Evolutionary conservation across 2,113 vertebrate genomes (phyloP), one percentile per base, ranked within the genome.

Genomic region (Brienomyrus longianalis): DNA sequence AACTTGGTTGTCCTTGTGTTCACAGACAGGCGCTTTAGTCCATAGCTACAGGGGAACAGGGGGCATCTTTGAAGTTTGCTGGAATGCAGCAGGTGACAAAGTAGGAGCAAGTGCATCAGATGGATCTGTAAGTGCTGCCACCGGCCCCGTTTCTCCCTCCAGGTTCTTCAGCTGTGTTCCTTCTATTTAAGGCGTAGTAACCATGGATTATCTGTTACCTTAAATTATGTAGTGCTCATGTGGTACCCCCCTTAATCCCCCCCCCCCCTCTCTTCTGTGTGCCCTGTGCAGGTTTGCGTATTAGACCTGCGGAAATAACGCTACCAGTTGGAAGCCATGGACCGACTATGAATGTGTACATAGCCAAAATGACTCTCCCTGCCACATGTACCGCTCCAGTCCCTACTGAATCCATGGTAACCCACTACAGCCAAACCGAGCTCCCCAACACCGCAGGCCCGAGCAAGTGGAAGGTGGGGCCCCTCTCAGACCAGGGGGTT

Each of bases 281-380:
- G 93, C 88, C 85, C 91, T 84, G 94, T 95, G 39, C 94, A 99
- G 98, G 98, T 99, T 96, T 99, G 98, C 93, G 98, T 99, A 93
- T 95, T 99, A 97, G 98, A 99, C 94, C 96, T 99, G 94, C 98
- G 98, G 96, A 99, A 99, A 98, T 99, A 98, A 98, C 96, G 95
- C 95, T 96, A 95, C 94, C 95, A 95, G 94, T 95, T 96, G 96
- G 97, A 97, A 98, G 97, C 98, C 97, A 97, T 97, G 97, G 97
- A 97, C 97, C 98, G 97, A 99, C 98, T 97, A 97, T 97, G 98
- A 99, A 99, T 98, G 98, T 99, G 98, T 98, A 98, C 97, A 98
- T 98, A 98, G 98, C 98, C 98, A 99, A 99, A 99, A 97, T 95
- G 97, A 98, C 97, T 97, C 96, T 97, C 97, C 97, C 97, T 95